These are phyloP conservation scores for Uropetala carovei DNA, from an alignment of 2,888 invertebrate species.

Conservation along the genomic window DNA sequence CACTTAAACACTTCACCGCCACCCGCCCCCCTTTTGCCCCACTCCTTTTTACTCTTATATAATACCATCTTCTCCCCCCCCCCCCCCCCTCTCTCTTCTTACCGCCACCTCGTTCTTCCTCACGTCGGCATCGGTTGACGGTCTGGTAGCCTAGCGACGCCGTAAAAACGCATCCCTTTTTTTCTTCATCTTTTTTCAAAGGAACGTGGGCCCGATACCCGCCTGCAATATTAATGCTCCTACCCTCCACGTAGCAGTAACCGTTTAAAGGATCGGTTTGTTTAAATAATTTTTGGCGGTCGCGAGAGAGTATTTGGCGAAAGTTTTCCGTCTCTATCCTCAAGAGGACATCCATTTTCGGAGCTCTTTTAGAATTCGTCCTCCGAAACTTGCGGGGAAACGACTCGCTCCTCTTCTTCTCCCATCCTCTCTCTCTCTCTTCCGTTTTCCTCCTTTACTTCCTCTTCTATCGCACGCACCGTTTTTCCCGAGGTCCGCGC, in stretches of 20 bases:
- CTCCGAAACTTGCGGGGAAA: neutral
- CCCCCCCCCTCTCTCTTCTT: too few relatives aligned
- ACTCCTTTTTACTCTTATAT: conserved; percentile 15
- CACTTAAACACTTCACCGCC: conserved; percentile 31
- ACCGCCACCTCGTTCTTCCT: too few relatives aligned
- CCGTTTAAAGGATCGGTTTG: conserved; percentile 25
- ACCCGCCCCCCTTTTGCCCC: neutral
- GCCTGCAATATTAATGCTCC: conserved; percentile 1
- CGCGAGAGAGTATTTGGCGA: neutral
- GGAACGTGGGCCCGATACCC: neutral
- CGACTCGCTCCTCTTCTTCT: neutral
- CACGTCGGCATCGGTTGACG: too few relatives aligned
- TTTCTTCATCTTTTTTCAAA: neutral
- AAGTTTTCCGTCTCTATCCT: neutral
- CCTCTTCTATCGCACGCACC: neutral
- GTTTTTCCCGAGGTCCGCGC: conserved; percentile 7
- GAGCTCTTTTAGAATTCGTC: neutral
- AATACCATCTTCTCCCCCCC: neutral
- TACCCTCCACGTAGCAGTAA: too few relatives aligned
- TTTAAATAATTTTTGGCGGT: neutral
- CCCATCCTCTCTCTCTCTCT: neutral
- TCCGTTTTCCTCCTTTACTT: neutral
- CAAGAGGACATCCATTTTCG: neutral
- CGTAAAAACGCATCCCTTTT: neutral
- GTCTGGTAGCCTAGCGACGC: too few relatives aligned